Base-by-base conservation (phyloP, 2,888 invertebrate genomes). In the Unio delphinus region DNA sequence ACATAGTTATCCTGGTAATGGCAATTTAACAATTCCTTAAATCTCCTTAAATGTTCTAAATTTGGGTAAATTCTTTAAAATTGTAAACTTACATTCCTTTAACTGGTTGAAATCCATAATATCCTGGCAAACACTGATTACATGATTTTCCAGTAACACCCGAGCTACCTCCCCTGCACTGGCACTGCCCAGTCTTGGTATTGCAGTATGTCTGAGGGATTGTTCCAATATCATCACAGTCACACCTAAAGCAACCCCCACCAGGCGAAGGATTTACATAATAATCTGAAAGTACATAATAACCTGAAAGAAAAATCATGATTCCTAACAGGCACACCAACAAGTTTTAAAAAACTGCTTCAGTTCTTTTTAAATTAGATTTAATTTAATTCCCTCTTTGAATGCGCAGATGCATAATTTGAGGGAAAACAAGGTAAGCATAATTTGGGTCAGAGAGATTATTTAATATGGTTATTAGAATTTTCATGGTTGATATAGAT, bases 71-170 rank as follows among this genome's bases (percentile, higher is more conserved):
- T 11, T 45, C 11, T 45, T 45, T 11, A 45, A 30, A 45, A 45
- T 11, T 45, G 45, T 45, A 26, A 18, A 74, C 80, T 66, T 74
- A 86, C 85, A 56, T 69, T 63, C 87, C 87, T 20, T 61, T 23
- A 11, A 58, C 65, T 1, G 34, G 34, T 68, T 78, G 72, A 69
- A 86, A 87, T 23, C 65, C 71, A 67, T 78, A 86, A 72, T 73
- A 86, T 11, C 78, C 80, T 7, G 76, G 74, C 26, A 78, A 61
- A 74, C 89, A 89, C 55, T 81, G 67, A 64, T 85, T 74, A 74
- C 89, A 89, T 20, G 78, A 71, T 55, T 77, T 73, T 0, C 89
- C 89, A 45, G 82, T 80, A 6, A 88, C 83, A 17, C 89, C 88
- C 23, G 80, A 74, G 45, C 76, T 76, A 1, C 80, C 83, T 45